Evolutionary conservation across 1,140 invertebrate genomes (phyloP).

Genomic region (Babylonia areolata): DNA sequence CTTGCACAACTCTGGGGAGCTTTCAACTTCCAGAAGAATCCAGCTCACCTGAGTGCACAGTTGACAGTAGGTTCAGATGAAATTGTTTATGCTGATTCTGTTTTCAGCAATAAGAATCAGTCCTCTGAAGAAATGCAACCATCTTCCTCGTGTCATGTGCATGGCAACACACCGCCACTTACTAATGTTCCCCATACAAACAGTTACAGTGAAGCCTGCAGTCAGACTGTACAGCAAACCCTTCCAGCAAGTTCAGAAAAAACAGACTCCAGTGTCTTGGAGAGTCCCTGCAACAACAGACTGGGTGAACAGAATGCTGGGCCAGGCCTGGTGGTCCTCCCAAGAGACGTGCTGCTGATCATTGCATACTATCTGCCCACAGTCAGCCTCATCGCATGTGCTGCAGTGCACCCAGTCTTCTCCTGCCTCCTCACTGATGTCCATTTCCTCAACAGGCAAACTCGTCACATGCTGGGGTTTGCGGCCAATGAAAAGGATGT

Average conservation of each 20-base stretch:
- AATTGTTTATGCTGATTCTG: neutral
- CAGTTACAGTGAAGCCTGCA: too few species aligned
- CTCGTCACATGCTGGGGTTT: slow-evolving; percentile 17
- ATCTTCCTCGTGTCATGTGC: neutral
- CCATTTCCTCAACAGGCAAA: slow-evolving; percentile 26
- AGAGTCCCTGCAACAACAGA: neutral
- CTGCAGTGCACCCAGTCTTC: neutral
- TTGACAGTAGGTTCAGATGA: too few species aligned
- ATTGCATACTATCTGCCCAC: slow-evolving; percentile 10
- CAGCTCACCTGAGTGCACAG: neutral
- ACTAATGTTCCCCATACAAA: too few species aligned
- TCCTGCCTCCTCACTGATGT: slow-evolving; percentile 7
- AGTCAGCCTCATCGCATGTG: slow-evolving; percentile 20
- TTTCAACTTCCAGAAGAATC: neutral
- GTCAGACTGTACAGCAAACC: neutral
- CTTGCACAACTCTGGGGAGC: neutral
- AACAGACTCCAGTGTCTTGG: neutral
- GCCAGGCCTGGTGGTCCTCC: neutral
- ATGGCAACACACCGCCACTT: neutral
- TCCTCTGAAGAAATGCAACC: neutral
- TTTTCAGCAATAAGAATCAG: neutral
- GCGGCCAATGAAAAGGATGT: neutral
- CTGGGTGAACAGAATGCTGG: neutral
- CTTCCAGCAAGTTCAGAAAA: neutral
- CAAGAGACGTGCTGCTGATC: slow-evolving; percentile 8